These are phyloP conservation scores for Furcifer pardalis DNA, from an alignment of 2,797 vertebrate species.

Conservation along the genomic window DNA sequence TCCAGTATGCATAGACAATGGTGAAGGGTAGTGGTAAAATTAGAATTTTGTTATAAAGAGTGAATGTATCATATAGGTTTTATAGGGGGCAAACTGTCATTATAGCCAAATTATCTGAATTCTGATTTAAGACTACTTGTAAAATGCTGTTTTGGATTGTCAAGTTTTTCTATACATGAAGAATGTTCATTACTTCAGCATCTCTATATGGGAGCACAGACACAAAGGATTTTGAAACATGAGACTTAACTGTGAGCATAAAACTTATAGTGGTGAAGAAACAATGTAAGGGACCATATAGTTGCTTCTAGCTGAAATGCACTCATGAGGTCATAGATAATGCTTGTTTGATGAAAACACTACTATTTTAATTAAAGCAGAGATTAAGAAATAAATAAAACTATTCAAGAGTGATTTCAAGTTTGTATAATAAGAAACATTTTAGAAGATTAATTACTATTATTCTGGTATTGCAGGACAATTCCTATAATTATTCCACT, in stretches of 20 bases:
- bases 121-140: too few relatives aligned
- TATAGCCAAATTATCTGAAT: background rate
- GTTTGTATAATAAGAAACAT: background rate
- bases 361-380: constrained; percentile 28
- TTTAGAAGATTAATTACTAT: background rate
- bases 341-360: background rate
- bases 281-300: background rate
- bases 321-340: background rate
- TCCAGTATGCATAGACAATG: background rate
- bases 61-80: background rate
- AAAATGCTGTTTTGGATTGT: too few relatives aligned
- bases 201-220: background rate
- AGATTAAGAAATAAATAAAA: background rate
- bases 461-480: constrained; percentile 3
- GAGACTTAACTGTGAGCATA: background rate
- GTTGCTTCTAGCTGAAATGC: background rate
- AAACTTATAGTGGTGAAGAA: background rate
- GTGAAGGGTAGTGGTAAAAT: background rate
- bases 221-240: background rate
- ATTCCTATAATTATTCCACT: constrained; percentile 20
- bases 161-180: background rate
- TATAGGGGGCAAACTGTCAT: background rate
- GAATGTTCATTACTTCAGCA: background rate
- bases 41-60: background rate
- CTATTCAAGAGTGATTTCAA: background rate